Percentiles rank a stretch among this genome's conserved stretches.
These are phyloP conservation scores for Hemibagrus guttatus DNA, from an alignment of 2,797 vertebrate species.

Conservation along the genomic window DNA sequence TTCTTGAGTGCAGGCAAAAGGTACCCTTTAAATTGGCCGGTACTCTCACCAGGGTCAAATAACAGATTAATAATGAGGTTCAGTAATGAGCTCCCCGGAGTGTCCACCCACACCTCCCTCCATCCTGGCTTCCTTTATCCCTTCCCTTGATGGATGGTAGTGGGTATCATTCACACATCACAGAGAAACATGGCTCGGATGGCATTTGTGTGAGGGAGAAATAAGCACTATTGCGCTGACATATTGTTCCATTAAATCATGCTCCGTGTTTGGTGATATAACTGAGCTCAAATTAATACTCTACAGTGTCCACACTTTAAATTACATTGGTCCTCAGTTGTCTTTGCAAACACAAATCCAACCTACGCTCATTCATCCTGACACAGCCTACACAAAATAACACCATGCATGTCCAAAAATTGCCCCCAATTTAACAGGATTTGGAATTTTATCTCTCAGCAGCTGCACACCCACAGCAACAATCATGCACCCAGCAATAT, in stretches of 20 bases:
- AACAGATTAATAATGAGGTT: slow-evolving; percentile 80
- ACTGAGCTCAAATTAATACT: slow-evolving; percentile 19
- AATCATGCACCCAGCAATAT: slow-evolving; percentile 28
- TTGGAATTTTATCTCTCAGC: slow-evolving; percentile 19
- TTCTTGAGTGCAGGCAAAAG: slow-evolving; percentile 74
- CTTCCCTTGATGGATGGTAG: slow-evolving; percentile 71
- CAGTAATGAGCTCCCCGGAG: slow-evolving; percentile 81
- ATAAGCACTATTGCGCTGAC: slow-evolving; percentile 69
- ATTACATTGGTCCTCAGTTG: background rate
- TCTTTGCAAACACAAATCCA: background rate
- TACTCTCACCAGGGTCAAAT: slow-evolving; percentile 78
- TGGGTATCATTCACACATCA: slow-evolving; percentile 76
- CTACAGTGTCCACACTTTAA: slow-evolving; percentile 5
- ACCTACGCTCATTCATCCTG: slow-evolving; percentile 20
- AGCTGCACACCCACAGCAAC: background rate
- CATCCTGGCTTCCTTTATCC: slow-evolving; percentile 69
- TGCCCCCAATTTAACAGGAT: slow-evolving; percentile 33
- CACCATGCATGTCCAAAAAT: slow-evolving; percentile 15
- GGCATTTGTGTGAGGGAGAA: slow-evolving; percentile 75
- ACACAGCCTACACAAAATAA: slow-evolving; percentile 25
- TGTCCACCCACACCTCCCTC: slow-evolving; percentile 67
- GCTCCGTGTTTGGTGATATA: slow-evolving; percentile 15
- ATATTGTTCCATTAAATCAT: slow-evolving; percentile 64
- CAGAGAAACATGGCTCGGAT: slow-evolving; percentile 72
- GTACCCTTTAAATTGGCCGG: slow-evolving; percentile 70